A percentile compares a stretch with the other conserved stretches of the same genome.
These are phyloP conservation scores for Phyllostomus discolor DNA, from an alignment of 2,113 vertebrate species.

Conservation along the genomic window DNA sequence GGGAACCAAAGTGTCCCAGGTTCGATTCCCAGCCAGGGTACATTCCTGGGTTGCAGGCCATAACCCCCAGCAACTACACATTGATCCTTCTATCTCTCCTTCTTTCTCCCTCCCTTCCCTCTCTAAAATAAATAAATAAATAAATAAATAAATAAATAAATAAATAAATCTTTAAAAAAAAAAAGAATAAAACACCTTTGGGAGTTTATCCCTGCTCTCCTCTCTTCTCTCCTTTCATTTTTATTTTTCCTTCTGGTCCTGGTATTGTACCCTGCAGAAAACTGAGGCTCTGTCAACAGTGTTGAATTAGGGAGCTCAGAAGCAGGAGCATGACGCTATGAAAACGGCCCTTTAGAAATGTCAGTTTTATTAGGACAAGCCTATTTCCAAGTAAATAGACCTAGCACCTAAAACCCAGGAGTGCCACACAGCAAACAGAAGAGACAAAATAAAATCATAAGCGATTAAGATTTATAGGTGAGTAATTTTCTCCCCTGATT, in stretches of 20 bases:
- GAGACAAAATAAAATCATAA: slow-evolving; percentile 62
- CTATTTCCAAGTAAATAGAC: slow-evolving; percentile 72
- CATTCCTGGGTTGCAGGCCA: too few species aligned
- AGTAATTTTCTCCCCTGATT: slow-evolving; percentile 63
- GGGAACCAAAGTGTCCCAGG: too few species aligned
- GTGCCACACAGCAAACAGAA: slow-evolving; percentile 47
- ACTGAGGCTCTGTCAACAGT: background rate
- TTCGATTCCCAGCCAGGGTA: too few species aligned
- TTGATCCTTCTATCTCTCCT: too few species aligned
- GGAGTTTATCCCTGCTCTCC: background rate
- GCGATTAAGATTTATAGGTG: slow-evolving; percentile 68
- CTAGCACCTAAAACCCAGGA: slow-evolving; percentile 58
- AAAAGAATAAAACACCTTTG: slow-evolving; percentile 37
- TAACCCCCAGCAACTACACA: too few species aligned
- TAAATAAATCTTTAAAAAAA: too few species aligned
- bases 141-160: too few species aligned
- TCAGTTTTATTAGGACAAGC: slow-evolving; percentile 63
- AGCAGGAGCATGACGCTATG: slow-evolving; percentile 32
- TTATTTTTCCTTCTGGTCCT: slow-evolving; percentile 25
- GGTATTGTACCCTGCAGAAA: background rate
- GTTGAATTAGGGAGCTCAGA: slow-evolving; percentile 59
- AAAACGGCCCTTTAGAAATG: slow-evolving; percentile 60
- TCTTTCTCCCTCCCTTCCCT: too few species aligned
- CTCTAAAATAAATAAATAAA: too few species aligned
- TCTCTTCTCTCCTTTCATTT: slow-evolving; percentile 40